phyloP scores from a whole-genome alignment of 2,888 invertebrate genomes.

The Oscheius onirici region DNA sequence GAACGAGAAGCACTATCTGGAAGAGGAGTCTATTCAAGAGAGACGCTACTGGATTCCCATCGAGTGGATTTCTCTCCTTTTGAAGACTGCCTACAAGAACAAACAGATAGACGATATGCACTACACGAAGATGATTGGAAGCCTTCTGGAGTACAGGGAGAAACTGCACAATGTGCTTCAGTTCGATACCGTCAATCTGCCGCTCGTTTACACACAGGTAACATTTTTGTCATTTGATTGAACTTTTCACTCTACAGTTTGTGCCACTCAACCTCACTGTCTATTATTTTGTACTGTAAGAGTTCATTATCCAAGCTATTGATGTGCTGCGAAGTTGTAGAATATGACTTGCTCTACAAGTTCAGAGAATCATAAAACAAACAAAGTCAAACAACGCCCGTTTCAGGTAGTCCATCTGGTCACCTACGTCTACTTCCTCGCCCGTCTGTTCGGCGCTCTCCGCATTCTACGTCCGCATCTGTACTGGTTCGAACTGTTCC shows the following conservation, averaged over 20 bases:
- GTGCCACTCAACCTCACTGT: no score
- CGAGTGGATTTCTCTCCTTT: slow-evolving; percentile 46
- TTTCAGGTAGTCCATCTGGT: slow-evolving; percentile 46
- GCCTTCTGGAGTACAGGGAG: slow-evolving; percentile 49
- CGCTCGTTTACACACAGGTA: slow-evolving; percentile 58
- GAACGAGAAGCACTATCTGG: slow-evolving; percentile 49
- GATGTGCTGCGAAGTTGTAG: no score
- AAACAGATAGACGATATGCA: slow-evolving; percentile 41
- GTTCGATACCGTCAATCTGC: slow-evolving; percentile 57
- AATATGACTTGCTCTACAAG: no score
- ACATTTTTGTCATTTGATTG: no score
- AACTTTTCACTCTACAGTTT: no score
- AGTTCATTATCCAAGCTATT: no score
- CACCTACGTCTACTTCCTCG: slow-evolving; percentile 48
- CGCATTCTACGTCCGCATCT: slow-evolving; percentile 7
- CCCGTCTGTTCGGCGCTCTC: slow-evolving; percentile 49
- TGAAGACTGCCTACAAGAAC: slow-evolving; percentile 32
- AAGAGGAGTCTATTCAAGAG: slow-evolving; percentile 30
- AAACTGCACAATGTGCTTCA: slow-evolving; percentile 55
- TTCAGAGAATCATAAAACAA: no score
- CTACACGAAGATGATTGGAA: slow-evolving; percentile 35
- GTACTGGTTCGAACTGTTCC: neutral
- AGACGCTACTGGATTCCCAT: slow-evolving; percentile 55
- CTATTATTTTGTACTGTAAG: neutral
- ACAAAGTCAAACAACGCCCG: neutral